Base-by-base conservation (phyloP, 2,113 vertebrate genomes). In the Hyperoodon ampullatus region DNA sequence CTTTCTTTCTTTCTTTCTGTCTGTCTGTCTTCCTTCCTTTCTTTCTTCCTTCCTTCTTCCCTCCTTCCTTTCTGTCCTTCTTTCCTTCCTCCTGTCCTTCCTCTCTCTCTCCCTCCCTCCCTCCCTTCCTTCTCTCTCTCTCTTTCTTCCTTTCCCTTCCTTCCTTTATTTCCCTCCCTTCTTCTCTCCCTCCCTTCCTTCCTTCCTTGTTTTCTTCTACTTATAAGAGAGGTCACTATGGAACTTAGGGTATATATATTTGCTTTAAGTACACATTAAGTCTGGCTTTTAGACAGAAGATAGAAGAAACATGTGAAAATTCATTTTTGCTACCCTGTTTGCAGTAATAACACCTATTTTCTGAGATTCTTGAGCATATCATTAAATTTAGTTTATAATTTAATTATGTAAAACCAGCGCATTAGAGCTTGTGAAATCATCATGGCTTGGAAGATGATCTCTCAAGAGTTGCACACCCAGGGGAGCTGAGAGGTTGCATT, bases 231-330 rank as follows among this genome's bases (percentile, higher is more conserved):
- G 19, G 14, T 71, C 2, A 81, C 42, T 95, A 84, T 96, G 89
- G 95, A 97, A 96, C 8, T 81, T 92, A 28, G 61, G 93, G 0
- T 30, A 26, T 72, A 82, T 92, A 63, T 0, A 8, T 71, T 63
- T 95, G 77, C 50, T 98, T 92, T 82, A 97, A 93, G 55, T 93
- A 83, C 26, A 60, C 16, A 47, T 75, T 88, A 83, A 96, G 94
- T 96, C 93, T 96, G 97, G 77, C 35, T 97, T 93, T 96, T 97
- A 97, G 96, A 97, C 96, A 16, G 94, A 97, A 98, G 94, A 94
- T 42, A 95, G 94, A 98, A 98, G 75, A 98, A 98, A 53, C 65
- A 97, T 82, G 61, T 95, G 53, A 75, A 80, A 85, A 65, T 97
- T 97, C 24, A 87, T 97, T 98, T 77, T 84, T 97, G 26, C 82